Base-by-base conservation (phyloP, 2,888 invertebrate species). In the Leptinotarsa tumamoca region DNA sequence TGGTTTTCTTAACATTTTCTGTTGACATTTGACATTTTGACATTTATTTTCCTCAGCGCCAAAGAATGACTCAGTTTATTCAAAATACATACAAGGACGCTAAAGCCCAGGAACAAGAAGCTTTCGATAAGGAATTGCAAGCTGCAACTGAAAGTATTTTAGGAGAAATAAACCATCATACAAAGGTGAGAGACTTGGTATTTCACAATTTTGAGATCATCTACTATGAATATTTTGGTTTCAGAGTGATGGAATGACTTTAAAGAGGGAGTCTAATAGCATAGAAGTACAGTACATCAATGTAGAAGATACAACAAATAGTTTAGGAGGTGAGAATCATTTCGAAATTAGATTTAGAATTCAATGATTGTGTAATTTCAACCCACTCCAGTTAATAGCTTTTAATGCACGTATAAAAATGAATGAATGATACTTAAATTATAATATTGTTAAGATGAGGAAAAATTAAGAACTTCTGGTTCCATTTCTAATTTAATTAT, bases 131-230 rank as follows among this genome's bases (percentile, higher is more conserved):
- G 71, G 91, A 91, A 84, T 87, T 91, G 13, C 90, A 89, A 78
- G 89, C 90, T 1, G 91, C 91, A 4, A 91, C 91, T 7, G 91
- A 91, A 3, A 91, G 91, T 79, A 91, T 91, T 80, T 79, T 85
- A 83, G 87, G 76, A 21, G 85, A 85, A 73, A 83, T 83, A 43
- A 72, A 82, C 50, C 73, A 72, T 33, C 80, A 80, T 63, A 76
- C 75, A 21, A 73, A 71, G 72, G 82, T 80, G 67, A 67, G 70
- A 0, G 21, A 14, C 23, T 54, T n/a, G 13, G 4, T 54, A 54
- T n/a, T 13, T 10, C n/a, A 33, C 58, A 13, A 63, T 15, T 27
- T 61, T 15, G 4, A 56, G 17, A 33, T 33, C 33, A 15, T 67
- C 18, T 18, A 52, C 61, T 21, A 56, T 2, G 52, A 52, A n/a